phyloP scores from a whole-genome alignment of 2,888 invertebrate genomes.

The Andrena trimmerana region DNA sequence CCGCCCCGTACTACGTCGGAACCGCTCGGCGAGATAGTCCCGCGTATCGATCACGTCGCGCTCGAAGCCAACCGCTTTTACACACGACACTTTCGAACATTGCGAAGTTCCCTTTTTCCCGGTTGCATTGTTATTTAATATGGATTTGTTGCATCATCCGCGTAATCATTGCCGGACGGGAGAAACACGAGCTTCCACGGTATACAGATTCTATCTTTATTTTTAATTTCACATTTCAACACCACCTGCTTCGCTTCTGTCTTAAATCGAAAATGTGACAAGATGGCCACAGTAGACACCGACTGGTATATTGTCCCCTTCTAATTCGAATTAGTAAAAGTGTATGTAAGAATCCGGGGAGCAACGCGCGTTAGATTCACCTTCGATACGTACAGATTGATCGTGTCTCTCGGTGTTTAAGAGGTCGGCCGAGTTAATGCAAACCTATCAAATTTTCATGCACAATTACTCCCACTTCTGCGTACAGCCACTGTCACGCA shows the following conservation, averaged over 20 bases:
- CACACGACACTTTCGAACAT: slow-evolving; percentile 55
- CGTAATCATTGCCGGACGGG: neutral
- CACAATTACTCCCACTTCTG: slow-evolving; percentile 70
- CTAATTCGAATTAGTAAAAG: neutral
- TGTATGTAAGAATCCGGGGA: neutral
- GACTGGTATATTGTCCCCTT: neutral
- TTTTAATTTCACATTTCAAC: neutral
- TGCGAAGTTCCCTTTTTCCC: slow-evolving; percentile 14
- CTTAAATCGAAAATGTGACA: slow-evolving; percentile 14
- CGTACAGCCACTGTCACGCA: slow-evolving; percentile 61
- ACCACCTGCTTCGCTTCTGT: neutral
- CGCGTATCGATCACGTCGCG: slow-evolving; percentile 71
- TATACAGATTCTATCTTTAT: slow-evolving; percentile 5
- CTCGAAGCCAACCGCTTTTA: slow-evolving; percentile 68
- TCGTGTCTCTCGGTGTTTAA: slow-evolving; percentile 56
- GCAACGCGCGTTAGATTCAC: neutral
- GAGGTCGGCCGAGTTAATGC: slow-evolving; percentile 67
- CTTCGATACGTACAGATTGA: slow-evolving; percentile 56
- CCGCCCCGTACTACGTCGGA: slow-evolving; percentile 46
- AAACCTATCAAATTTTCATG: slow-evolving; percentile 70
- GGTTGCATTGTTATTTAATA: slow-evolving; percentile 18
- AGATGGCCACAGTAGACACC: slow-evolving; percentile 20
- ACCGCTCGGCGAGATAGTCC: slow-evolving; percentile 31
- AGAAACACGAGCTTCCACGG: neutral
- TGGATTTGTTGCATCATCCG: neutral